Base-by-base conservation (phyloP, 2,113 vertebrate species). In the Meleagris gallopavo region DNA sequence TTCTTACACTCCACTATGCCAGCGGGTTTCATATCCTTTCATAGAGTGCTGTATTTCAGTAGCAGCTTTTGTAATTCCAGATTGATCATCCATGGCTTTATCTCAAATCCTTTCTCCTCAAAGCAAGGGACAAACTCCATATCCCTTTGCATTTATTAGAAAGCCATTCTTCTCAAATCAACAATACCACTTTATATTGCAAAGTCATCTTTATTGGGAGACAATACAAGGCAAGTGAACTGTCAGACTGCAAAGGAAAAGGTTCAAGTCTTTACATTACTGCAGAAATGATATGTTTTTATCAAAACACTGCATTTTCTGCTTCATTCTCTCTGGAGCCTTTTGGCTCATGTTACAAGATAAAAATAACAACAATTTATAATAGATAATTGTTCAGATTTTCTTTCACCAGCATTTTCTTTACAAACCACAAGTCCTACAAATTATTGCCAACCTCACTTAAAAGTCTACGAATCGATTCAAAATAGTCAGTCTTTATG, bases 41-140 rank as follows among this genome's bases (percentile, higher is more conserved):
- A 84, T 27, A 52, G n/a, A 16, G 30, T 2, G 10, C 54, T 73
- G 32, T 55, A 72, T 34, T 85, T 85, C 82, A 89, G 84, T 87
- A 87, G 58, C 34, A 91, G 82, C 64, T 92, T 94, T 92, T 82
- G 70, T 83, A 86, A 54, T 62, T 72, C 69, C 54, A 95, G 54
- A 91, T 15, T 70, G 58, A 91, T 71, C 86, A 88, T 45, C 74
- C 64, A 55, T 32, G 18, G n/a, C 21, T 89, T 95, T 78, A 90
- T 70, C 61, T 83, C 65, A 91, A 52, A 71, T 75, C 27, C 77
- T 81, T 90, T 79, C 50, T 78, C 57, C 81, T 88, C 55, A 48
- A 38, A 79, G n/a, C 80, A 78, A 21, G 62, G 57, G 72, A 86
- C 54, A 52, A 94, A 61, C 50, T 86, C 36, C 19, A 32, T 41